Evolutionary conservation across 2,888 invertebrate species (phyloP), one percentile per base, ranked within the genome.

Genomic region (Orchesella flavescens): DNA sequence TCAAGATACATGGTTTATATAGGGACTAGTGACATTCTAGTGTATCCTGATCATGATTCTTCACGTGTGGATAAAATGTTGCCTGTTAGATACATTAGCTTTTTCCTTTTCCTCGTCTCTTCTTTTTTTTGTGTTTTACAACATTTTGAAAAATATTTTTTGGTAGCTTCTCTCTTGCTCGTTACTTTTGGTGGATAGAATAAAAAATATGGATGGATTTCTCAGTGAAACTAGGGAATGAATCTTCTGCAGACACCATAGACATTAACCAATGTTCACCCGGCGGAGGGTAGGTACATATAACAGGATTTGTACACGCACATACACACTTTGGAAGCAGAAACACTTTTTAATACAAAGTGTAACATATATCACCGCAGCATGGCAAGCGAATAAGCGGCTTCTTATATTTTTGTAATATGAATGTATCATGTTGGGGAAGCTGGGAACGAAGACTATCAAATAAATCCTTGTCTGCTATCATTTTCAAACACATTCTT

Each of bases 401-500:
- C 44, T 43, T 5, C 49, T 59, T 44, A 13, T 73, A 73, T 19
- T 49, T 74, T 24, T 59, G 15, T 9, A 21, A 23, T 66, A 66
- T 34, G 49, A 72, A 72, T 73, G 72, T n/a, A 63, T 71, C 78
- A 49, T 78, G 63, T 49, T 65, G 63, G 43, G 19, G 46, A 72
- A 72, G 59, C 21, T 7, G 61, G 49, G 68, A 65, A 66, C 19
- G 68, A 68, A 53, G 80, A 49, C 59, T 49, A 68, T 80, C 74
- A 80, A 80, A 80, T 80, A 80, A 80, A 80, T 80, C 80, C 80
- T 74, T 80, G 80, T 80, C 80, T 73, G 44, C 59, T 74, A 80
- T 74, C 80, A 74, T 80, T 80, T 80, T 74, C 73, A 80, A 80
- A 80, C 80, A 80, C 73, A 80, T 80, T 80, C 80, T 80, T 80